Evolutionary conservation across 2,888 invertebrate species (phyloP), one percentile per base, ranked within the genome.

Genomic region (Lithosia quadra): DNA sequence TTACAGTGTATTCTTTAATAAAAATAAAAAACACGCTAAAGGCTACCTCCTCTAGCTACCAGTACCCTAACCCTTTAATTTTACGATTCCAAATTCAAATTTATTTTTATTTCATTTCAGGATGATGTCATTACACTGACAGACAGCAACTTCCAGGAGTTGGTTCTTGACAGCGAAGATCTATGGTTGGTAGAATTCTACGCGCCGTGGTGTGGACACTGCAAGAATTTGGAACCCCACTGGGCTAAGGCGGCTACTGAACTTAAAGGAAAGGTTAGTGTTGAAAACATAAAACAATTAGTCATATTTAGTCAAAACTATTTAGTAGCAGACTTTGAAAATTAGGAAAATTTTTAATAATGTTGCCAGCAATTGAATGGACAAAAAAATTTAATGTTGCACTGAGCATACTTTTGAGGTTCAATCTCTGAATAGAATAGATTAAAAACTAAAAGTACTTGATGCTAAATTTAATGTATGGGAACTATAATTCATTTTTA

Each of bases 151-250:
- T 99, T 99, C 91, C 98, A 99, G 77, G 97, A 98, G 89, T 91
- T 97, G 67, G 99, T 99, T 21, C 90, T 99, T 80, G 96, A 98
- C 81, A 99, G 99, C 62, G 98, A 99, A 21, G 99, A 99, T 86
- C 96, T 99, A 91, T 99, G 99, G 99, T 93, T 99, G 80, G 99
- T 99, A 2, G 99, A 99, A 92, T 99, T 99, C 96, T 99, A 97
- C 92, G 99, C 99, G 9, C 98, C 98, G 0, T 99, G 99, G 98
- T 99, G 99, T 90, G 99, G 99, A 8, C 99, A 99, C 91, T 99
- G 99, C 94, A 99, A 99, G 95, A 99, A 97, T 88, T 95, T 99
- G 66, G 99, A 98, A 67, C 99, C 99, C 0, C 98, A 99, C 78
- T 99, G 99, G 99, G 98, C 98, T 15, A 97, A 97, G 86, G 99